These are phyloP conservation scores for Pseudopipra pipra DNA, from an alignment of 2,113 vertebrate species.

Conservation along the genomic window DNA sequence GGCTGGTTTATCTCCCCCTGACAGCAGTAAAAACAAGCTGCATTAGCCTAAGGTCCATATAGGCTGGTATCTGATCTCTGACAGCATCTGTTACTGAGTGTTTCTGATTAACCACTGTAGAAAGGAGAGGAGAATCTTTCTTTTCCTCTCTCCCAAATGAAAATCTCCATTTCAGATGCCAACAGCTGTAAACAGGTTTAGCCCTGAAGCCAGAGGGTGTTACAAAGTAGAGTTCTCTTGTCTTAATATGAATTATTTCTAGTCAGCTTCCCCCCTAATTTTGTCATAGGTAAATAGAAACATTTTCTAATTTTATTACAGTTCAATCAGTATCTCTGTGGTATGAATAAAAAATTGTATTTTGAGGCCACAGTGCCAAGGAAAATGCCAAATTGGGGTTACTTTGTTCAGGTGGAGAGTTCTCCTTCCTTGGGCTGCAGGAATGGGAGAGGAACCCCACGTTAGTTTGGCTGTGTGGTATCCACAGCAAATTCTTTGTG, in stretches of 20 bases:
- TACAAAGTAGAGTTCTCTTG: background rate
- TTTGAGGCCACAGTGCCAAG: background rate
- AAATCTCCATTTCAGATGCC: background rate
- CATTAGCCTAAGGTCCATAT: slow-evolving; percentile 33
- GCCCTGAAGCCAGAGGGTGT: background rate
- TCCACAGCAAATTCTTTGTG: background rate
- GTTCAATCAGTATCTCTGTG: background rate
- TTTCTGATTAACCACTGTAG: slow-evolving; percentile 5
- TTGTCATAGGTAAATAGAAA: background rate
- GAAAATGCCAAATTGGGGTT: background rate
- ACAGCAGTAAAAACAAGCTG: slow-evolving; percentile 31
- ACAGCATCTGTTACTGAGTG: background rate
- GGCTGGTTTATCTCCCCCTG: slow-evolving; percentile 51
- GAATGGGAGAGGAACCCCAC: background rate
- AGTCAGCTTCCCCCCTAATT: fast-evolving
- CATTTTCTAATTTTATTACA: background rate
- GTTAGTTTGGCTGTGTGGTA: background rate
- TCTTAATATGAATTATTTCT: background rate
- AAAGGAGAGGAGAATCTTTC: background rate
- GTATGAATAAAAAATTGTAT: background rate
- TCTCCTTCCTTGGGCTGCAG: background rate
- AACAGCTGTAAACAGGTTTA: background rate
- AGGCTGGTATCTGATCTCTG: slow-evolving; percentile 19
- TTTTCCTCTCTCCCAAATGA: background rate
- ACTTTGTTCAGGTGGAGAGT: background rate